Evolutionary conservation across 2,797 vertebrate species (phyloP).

Genomic region (Poeciliopsis presidionis): DNA sequence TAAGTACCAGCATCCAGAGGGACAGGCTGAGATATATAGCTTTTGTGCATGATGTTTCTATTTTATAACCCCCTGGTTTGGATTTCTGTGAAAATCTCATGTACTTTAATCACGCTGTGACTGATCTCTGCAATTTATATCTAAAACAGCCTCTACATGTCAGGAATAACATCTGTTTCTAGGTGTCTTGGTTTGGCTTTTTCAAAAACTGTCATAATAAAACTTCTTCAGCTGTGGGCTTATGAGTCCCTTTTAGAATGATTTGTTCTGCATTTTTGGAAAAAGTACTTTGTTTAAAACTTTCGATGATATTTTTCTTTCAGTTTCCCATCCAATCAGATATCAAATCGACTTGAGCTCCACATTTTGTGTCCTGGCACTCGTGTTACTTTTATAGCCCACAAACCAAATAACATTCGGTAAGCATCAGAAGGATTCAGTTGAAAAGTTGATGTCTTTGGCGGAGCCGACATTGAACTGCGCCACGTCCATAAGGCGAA

Average conservation of each 20-base stretch:
- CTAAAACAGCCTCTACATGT: constrained; percentile 55
- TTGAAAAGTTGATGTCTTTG: not conserved
- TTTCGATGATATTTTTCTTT: not conserved
- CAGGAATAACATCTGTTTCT: constrained; percentile 58
- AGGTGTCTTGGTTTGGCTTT: constrained; percentile 10
- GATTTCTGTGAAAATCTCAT: constrained; percentile 45
- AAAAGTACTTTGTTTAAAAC: not conserved
- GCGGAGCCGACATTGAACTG: not conserved
- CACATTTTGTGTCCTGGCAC: not conserved
- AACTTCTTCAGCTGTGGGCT: constrained; percentile 9
- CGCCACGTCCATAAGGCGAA: not conserved
- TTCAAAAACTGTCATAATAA: constrained; percentile 11
- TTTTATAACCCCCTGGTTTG: constrained; percentile 9
- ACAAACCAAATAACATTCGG: not conserved
- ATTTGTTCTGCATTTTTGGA: constrained; percentile 1
- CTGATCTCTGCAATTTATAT: constrained; percentile 44
- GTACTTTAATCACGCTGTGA: constrained; percentile 37
- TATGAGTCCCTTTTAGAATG: not conserved
- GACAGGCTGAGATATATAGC: not conserved
- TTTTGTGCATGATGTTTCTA: constrained; percentile 16
- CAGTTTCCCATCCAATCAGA: not conserved
- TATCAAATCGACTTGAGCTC: not conserved
- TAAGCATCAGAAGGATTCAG: not conserved
- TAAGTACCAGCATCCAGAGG: not conserved
- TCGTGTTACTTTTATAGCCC: not conserved